phyloP scores from a whole-genome alignment of 2,797 vertebrate genomes.

The Hydrocynus forskahlii region DNA sequence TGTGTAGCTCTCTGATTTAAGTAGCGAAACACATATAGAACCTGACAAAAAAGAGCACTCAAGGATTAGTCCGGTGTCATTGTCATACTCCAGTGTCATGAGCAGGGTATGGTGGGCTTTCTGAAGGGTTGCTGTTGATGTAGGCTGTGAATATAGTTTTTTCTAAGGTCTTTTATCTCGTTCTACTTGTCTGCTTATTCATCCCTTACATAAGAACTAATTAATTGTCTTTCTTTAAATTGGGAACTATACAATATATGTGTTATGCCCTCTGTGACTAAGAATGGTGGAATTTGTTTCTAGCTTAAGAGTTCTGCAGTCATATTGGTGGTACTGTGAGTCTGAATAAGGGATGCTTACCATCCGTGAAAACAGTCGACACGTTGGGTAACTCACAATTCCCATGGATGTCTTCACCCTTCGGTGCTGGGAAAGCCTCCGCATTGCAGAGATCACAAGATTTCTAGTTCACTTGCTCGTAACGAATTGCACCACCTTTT shows the following conservation, averaged over 20 bases:
- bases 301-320: not conserved
- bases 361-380: constrained; percentile 29
- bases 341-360: constrained; percentile 16
- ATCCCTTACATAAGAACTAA: too few species aligned
- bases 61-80: too few species aligned
- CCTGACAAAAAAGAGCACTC: too few species aligned
- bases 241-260: not conserved
- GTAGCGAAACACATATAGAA: too few species aligned
- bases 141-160: too few species aligned
- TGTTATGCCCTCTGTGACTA: too few species aligned
- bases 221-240: not conserved
- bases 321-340: not conserved
- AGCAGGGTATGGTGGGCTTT: not conserved
- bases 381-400: constrained; percentile 18
- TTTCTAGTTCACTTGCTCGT: constrained; percentile 49
- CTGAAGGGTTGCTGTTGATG: not conserved
- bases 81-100: too few species aligned
- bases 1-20: too few species aligned
- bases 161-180: too few species aligned
- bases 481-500: constrained; percentile 63
- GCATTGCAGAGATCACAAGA: constrained; percentile 45
- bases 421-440: constrained; percentile 18
- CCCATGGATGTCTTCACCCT: constrained; percentile 15
- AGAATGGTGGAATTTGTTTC: not conserved
- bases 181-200: too few species aligned